These are phyloP conservation scores for Gadopsis bispinosus DNA, from an alignment of 2,797 vertebrate genomes.

Conservation along the genomic window DNA sequence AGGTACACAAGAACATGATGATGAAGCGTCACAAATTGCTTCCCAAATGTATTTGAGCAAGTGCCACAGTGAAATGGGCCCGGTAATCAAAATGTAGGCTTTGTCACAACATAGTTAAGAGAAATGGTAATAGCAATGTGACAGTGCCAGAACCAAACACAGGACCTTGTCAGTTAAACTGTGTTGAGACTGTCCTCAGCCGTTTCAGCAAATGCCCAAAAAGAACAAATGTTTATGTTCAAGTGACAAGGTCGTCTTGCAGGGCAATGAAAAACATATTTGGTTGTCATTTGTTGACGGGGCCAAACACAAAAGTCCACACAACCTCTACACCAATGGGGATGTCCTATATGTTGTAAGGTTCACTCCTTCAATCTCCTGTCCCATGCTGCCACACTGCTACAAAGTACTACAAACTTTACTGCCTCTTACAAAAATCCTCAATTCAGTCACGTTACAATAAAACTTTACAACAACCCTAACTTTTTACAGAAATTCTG, in stretches of 20 bases:
- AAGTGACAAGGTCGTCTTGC: not conserved
- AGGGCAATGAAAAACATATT: no score
- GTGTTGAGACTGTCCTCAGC: not conserved
- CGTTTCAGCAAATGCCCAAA: not conserved
- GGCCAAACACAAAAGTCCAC: not conserved
- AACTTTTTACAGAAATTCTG: not conserved
- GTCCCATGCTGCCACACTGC: not conserved
- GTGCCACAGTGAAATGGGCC: not conserved
- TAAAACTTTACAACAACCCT: constrained; percentile 7
- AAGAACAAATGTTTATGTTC: not conserved
- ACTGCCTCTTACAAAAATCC: not conserved
- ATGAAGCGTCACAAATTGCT: constrained; percentile 9
- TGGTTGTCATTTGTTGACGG: not conserved
- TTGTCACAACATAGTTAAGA: not conserved
- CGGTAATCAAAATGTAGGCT: not conserved
- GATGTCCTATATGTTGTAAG: not conserved
- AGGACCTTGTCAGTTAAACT: not conserved
- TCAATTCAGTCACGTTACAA: not conserved
- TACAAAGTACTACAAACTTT: no score
- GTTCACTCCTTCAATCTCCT: not conserved
- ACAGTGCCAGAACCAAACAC: not conserved
- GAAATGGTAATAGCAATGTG: not conserved
- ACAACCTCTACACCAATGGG: not conserved
- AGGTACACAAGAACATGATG: constrained; percentile 5
- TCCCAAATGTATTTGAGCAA: not conserved